A percentile compares a stretch with the other conserved stretches of the same genome.
phyloP scores from a whole-genome alignment of 2,888 invertebrate species.

The Eupithecia insigniata region DNA sequence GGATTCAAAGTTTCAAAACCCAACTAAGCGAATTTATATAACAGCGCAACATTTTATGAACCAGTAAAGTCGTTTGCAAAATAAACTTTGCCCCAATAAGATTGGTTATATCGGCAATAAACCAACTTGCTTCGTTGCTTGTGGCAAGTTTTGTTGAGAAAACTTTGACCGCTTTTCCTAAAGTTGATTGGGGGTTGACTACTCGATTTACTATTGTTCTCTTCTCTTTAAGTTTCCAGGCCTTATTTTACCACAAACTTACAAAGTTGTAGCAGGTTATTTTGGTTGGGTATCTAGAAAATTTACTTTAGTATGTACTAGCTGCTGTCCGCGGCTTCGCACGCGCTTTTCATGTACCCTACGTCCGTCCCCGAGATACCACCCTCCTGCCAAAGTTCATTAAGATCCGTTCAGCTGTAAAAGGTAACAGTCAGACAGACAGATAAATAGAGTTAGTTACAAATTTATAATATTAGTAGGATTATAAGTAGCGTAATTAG shows the following conservation, averaged over 20 bases:
- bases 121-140: slow-evolving; percentile 23
- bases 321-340: too few species aligned
- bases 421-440: too few species aligned
- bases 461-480: too few species aligned
- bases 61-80: slow-evolving; percentile 15
- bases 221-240: slow-evolving; percentile 19
- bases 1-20: background rate
- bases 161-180: slow-evolving; percentile 26
- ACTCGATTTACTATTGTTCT: slow-evolving; percentile 17
- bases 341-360: too few species aligned
- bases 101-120: slow-evolving; percentile 26
- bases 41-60: slow-evolving; percentile 21
- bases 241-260: slow-evolving; percentile 12
- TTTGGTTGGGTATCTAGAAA: background rate
- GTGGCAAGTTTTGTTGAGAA: slow-evolving; percentile 22
- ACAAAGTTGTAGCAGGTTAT: background rate
- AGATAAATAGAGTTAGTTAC: too few species aligned
- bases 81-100: slow-evolving; percentile 31
- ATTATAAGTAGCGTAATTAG: too few species aligned
- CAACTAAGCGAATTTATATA: background rate
- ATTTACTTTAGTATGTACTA: background rate
- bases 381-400: too few species aligned
- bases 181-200: slow-evolving; percentile 25
- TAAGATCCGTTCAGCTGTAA: too few species aligned
- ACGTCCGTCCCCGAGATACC: too few species aligned